Conservation (phyloP, 2,113 vertebrate genomes). For the Malaclemys terrapin region DNA sequence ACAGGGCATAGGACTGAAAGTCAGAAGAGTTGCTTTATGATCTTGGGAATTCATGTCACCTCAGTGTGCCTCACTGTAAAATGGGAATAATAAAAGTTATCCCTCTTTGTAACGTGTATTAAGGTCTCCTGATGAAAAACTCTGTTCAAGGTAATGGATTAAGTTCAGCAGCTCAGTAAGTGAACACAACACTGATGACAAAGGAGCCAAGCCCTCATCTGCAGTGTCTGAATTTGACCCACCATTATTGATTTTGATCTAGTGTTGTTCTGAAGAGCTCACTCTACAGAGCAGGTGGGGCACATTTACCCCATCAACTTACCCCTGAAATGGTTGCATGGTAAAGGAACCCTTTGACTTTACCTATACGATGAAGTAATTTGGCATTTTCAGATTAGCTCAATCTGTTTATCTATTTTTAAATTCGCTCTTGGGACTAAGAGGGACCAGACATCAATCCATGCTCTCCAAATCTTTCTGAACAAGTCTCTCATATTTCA, state of each 20-base stretch:
- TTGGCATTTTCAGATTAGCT: background rate
- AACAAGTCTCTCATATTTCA: no score
- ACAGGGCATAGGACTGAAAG: background rate
- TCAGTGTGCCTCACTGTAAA: background rate
- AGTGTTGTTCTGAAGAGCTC: background rate
- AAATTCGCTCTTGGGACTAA: no score
- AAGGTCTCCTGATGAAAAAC: conserved; percentile 27
- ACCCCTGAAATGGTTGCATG: background rate
- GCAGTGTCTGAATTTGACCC: background rate
- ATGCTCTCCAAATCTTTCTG: no score
- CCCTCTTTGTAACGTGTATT: background rate
- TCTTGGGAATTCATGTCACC: background rate
- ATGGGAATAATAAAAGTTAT: background rate
- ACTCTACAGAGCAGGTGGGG: background rate
- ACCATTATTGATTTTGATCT: background rate
- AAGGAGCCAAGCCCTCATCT: accelerated
- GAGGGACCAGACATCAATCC: no score
- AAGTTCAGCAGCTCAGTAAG: conserved; percentile 48
- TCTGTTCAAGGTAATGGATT: conserved; percentile 21
- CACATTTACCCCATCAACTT: background rate
- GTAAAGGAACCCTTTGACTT: background rate
- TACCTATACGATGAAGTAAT: background rate
- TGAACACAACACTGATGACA: conserved; percentile 2
- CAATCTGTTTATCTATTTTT: background rate
- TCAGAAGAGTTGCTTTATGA: background rate